Base-by-base conservation (phyloP, 2,797 vertebrate species). In the Lithobates pipiens region DNA sequence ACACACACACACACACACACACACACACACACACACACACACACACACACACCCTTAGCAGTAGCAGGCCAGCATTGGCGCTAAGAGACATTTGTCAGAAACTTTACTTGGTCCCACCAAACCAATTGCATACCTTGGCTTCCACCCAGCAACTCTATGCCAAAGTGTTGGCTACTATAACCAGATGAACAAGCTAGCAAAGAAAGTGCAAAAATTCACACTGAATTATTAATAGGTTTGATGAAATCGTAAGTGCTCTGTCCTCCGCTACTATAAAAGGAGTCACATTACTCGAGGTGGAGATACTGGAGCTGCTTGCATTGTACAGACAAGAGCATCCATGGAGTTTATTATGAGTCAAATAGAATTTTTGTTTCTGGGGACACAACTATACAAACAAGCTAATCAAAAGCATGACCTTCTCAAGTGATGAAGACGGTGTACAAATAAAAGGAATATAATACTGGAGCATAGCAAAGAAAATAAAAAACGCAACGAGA, bases 211-310 rank as follows among this genome's bases (percentile, higher is more conserved):
- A 86, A 71, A 44, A 82, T 67, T 82, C 79, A 72, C 65, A 46
- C 79, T 82, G 79, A 82, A 86, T 86, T 82, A 86, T 82, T 86
- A 77, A 82, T 27, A 25, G 2, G n/a, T 16, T 67, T 73, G 74
- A 73, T 77, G 65, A 44, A 77, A 77, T 80, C 39, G 73, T 11
- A 44, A 71, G 65, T 23, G 11, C 72, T 44, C 79, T 25, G 34
- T 29, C 50, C 25, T 25, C 36, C 5, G 18, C 69, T 77, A 46
- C 74, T 77, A 82, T 65, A 77, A 73, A 77, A 82, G 80, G 80
- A 86, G 32, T 29, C 25, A 5, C 42, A 65, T 46, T 34, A 71
- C 75, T 29, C 44, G 54, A 63, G 44, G 21, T 10, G 46, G 21
- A 76, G 46, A 63, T 8, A 32, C 23, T 50, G 39, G 11, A 54